Evolutionary conservation across 2,888 invertebrate genomes (phyloP).

Genomic region (Camptogramma bilineatum): DNA sequence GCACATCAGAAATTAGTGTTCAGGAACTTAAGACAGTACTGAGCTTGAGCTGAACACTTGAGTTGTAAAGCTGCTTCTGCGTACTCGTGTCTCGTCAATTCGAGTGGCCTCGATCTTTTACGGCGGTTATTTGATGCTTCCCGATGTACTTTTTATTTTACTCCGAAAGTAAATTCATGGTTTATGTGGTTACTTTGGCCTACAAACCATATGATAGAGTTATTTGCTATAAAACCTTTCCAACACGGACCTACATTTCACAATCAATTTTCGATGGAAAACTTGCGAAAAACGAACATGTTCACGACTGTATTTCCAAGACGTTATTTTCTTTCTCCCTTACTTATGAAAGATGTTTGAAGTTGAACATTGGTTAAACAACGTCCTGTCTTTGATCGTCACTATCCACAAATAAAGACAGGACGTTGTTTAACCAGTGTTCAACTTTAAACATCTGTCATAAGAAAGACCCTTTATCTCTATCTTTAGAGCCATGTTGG

Average conservation of each 20-base stretch:
- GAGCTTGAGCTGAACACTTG: neutral
- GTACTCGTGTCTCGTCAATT: slow-evolving; percentile 24
- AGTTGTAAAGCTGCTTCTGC: slow-evolving; percentile 4
- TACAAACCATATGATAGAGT: neutral
- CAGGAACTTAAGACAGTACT: neutral
- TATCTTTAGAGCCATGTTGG: too few relatives aligned
- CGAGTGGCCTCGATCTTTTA: slow-evolving; percentile 34
- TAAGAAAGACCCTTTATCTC: too few relatives aligned
- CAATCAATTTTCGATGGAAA: neutral
- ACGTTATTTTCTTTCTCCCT: too few relatives aligned
- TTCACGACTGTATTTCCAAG: too few relatives aligned
- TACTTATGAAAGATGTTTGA: too few relatives aligned
- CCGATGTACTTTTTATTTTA: slow-evolving; percentile 28
- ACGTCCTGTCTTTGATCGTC: too few relatives aligned
- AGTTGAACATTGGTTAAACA: too few relatives aligned
- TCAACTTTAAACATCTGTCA: too few relatives aligned
- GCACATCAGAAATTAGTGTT: too few relatives aligned
- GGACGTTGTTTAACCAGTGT: too few relatives aligned
- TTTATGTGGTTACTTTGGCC: slow-evolving; percentile 16
- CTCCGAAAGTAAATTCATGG: slow-evolving; percentile 13
- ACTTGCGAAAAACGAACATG: neutral
- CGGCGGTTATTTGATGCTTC: slow-evolving; percentile 26
- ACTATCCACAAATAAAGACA: too few relatives aligned
- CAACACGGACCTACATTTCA: neutral
- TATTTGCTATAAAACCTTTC: slow-evolving; percentile 5